These are phyloP conservation scores for Oncorhynchus masou DNA, from an alignment of 2,113 vertebrate genomes.

Conservation along the genomic window DNA sequence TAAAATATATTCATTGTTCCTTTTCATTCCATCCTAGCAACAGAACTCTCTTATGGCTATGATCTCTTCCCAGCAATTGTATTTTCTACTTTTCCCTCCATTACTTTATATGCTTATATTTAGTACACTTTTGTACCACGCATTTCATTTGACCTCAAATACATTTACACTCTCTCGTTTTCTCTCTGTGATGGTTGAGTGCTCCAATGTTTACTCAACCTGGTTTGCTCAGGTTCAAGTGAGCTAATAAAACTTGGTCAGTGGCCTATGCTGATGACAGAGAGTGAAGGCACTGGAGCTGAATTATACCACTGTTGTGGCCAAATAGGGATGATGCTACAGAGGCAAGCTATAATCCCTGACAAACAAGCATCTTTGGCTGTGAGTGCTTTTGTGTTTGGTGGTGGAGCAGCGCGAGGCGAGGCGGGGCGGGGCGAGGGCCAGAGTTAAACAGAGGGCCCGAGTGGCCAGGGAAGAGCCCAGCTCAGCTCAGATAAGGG, in stretches of 20 bases:
- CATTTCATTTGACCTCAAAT: conserved; percentile 20
- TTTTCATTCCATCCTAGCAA: conserved; percentile 56
- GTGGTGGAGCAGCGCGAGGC: conserved; percentile 39
- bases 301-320: conserved; percentile 52
- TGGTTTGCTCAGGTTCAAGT: conserved; percentile 53
- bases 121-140: conserved; percentile 10
- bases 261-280: conserved; percentile 61
- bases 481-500: conserved; percentile 74
- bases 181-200: conserved; percentile 35
- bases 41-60: conserved; percentile 56
- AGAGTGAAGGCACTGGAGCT: conserved; percentile 50
- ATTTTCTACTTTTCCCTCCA: conserved; percentile 27
- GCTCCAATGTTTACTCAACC: conserved; percentile 51
- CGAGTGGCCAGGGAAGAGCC: conserved; percentile 66
- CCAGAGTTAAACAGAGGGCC: conserved; percentile 64
- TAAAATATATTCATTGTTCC: conserved; percentile 72
- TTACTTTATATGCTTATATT: conserved; percentile 32
- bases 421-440: conserved; percentile 50
- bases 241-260: conserved; percentile 62
- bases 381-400: conserved; percentile 33
- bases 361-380: conserved; percentile 74
- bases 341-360: conserved; percentile 65
- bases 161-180: conserved; percentile 26
- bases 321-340: conserved; percentile 62
- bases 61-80: conserved; percentile 45